phyloP scores from a whole-genome alignment of 2,888 invertebrate species.

The Torymus auratus region DNA sequence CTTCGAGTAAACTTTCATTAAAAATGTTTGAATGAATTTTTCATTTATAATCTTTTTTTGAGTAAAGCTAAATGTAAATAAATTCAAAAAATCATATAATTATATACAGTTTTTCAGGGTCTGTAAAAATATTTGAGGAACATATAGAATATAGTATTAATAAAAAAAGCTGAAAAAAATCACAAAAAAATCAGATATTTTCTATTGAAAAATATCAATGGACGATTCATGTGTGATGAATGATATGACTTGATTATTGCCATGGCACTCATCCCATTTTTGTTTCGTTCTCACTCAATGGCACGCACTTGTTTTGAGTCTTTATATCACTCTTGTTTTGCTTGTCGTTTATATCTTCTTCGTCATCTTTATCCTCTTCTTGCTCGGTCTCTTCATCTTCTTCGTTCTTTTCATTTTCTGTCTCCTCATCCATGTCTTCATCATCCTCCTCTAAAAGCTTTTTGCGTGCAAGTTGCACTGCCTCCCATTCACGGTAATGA shows the following conservation, averaged over 20 bases:
- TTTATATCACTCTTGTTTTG: constrained; percentile 64
- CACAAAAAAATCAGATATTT: constrained; percentile 59
- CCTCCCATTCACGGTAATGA: constrained; percentile 98
- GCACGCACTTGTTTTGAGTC: constrained; percentile 72
- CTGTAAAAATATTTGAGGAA: constrained; percentile 46
- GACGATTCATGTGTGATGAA: constrained; percentile 55
- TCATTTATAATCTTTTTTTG: constrained; percentile 13
- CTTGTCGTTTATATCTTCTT: constrained; percentile 37
- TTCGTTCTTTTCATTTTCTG: constrained; percentile 61
- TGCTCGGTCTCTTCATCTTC: constrained; percentile 48
- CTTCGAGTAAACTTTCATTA: constrained; percentile 4
- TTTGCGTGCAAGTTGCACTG: constrained; percentile 93
- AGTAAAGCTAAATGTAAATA: constrained; percentile 6
- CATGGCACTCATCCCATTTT: constrained; percentile 64
- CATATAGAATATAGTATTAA: constrained; percentile 16
- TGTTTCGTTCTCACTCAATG: constrained; percentile 71
- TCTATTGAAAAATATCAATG: constrained; percentile 59
- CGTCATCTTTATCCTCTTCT: constrained; percentile 59
- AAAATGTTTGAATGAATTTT: constrained; percentile 10
- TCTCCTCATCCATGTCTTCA: constrained; percentile 81
- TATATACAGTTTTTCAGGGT: constrained; percentile 51
- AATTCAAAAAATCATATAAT: constrained; percentile 41
- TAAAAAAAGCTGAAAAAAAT: constrained; percentile 51
- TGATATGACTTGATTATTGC: constrained; percentile 60
- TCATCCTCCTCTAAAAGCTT: constrained; percentile 93